Base-by-base conservation (phyloP, 1,140 invertebrate genomes). In the Cyclargus thomasi region DNA sequence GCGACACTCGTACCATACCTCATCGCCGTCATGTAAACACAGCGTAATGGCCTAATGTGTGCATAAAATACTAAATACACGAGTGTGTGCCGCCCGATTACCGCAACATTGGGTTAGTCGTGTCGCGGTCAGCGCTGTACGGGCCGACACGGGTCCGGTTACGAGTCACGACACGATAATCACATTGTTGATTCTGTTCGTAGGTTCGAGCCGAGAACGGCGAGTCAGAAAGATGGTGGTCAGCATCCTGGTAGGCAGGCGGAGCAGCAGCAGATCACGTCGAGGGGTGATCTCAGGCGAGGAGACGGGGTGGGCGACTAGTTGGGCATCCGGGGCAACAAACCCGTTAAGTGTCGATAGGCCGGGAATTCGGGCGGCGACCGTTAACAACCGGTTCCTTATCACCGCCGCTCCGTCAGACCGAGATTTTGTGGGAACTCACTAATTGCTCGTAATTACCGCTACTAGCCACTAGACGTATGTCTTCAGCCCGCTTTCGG, bases 361-460 rank as follows among this genome's bases (percentile, higher is more conserved):
- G 53, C n/a, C n/a, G 53, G 53, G 53, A 55, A 55, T 55, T 55
- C 18, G n/a, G n/a, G 53, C 18, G 11, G 17, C 18, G n/a, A 55
- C 53, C n/a, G 53, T 55, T 55, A 55, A 17, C 18, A 17, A 55
- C 53, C 53, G 53, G 53, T 55, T 55, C 53, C 53, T 55, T 55
- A 55, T 55, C 53, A 55, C n/a, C 53, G 17, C 18, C 53, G 18
- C 53, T 2, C 39, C 39, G 39, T 47, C 39, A 47, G 39, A 14
- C 39, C 39, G 39, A 47, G 39, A 47, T 47, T 8, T 14, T 47
- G 39, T 47, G 39, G 14, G 39, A 47, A 47, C 39, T 47, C 39
- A 47, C 39, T 47, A 47, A 47, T 47, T 47, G 14, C 39, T 47
- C 39, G n/a, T n/a, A n/a, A 47, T 47, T 47, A 47, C 39, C 10